A percentile compares a stretch with the other conserved stretches of the same genome.
Conservation (phyloP, 2,888 invertebrate genomes). For the Pediacus dermestoides region DNA sequence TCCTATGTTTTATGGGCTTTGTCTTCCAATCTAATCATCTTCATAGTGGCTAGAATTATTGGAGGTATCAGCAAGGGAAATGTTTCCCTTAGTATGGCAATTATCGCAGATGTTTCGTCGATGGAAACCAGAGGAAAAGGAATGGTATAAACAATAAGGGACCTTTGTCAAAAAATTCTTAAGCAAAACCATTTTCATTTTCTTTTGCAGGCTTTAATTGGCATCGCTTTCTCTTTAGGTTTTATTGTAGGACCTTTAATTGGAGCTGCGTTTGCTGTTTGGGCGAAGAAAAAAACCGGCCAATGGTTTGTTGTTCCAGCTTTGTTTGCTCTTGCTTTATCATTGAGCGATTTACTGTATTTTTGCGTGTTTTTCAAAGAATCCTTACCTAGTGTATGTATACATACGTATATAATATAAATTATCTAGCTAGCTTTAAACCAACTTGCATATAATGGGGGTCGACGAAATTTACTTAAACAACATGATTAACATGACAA, state of each 20-base stretch:
- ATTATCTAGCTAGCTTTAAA: background rate
- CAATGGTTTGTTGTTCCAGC: slow-evolving; percentile 82
- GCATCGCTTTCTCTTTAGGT: slow-evolving; percentile 96
- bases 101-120: slow-evolving; percentile 88
- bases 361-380: slow-evolving; percentile 74
- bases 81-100: slow-evolving; percentile 90
- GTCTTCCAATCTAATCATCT: slow-evolving; percentile 82
- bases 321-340: slow-evolving; percentile 68
- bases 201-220: slow-evolving; percentile 81
- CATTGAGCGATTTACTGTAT: slow-evolving; percentile 73
- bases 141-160: slow-evolving; percentile 65
- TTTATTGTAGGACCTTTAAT: slow-evolving; percentile 95
- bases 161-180: too few relatives aligned
- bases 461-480: too few relatives aligned
- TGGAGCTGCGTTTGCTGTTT: slow-evolving; percentile 81
- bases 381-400: slow-evolving; percentile 68
- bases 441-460: too few relatives aligned
- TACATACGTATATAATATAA: slow-evolving; percentile 1
- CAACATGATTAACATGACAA: too few relatives aligned
- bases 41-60: slow-evolving; percentile 87
- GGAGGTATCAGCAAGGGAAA: slow-evolving; percentile 97
- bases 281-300: slow-evolving; percentile 60
- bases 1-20: slow-evolving; percentile 90
- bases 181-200: slow-evolving; percentile 3
- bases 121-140: slow-evolving; percentile 83